Conservation (phyloP, 1,140 invertebrate genomes). For the Drosophila ogumai region DNA sequence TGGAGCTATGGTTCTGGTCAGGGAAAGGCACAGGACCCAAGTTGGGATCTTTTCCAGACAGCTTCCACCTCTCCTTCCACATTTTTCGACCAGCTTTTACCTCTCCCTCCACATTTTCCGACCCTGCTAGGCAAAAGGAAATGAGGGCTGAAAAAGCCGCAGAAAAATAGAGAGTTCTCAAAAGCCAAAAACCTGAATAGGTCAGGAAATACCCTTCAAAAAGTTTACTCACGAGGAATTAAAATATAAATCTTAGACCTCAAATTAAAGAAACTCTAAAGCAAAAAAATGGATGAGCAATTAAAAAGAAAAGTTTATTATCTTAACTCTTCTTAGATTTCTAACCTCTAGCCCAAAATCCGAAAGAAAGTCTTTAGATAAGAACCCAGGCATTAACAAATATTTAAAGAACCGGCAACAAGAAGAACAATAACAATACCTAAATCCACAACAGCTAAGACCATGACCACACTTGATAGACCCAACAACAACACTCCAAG, state of each 20-base stretch:
- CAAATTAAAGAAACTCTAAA: background rate
- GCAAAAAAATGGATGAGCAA: background rate
- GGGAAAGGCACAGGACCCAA: conserved; percentile 23
- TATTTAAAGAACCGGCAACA: conserved; percentile 1
- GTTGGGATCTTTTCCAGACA: conserved; percentile 41
- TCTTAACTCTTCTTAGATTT: background rate
- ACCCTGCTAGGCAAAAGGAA: conserved; percentile 9
- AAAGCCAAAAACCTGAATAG: conserved; percentile 3
- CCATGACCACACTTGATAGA: conserved; percentile 13
- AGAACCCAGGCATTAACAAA: background rate
- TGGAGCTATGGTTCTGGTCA: conserved; percentile 28
- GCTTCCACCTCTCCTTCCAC: conserved; percentile 12
- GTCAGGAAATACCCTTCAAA: conserved; percentile 16
- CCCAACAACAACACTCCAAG: conserved; percentile 1
- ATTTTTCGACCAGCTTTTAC: conserved; percentile 14
- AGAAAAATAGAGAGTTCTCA: conserved; percentile 7
- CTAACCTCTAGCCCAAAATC: conserved; percentile 1
- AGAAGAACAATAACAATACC: background rate
- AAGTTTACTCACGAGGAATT: background rate
- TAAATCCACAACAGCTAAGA: conserved; percentile 10
- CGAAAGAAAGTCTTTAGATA: background rate
- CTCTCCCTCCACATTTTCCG: background rate
- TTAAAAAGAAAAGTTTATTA: background rate
- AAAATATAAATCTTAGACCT: background rate
- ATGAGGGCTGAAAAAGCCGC: conserved; percentile 24